Percentiles rank a stretch among this genome's conserved stretches.
Conservation (phyloP, 2,113 vertebrate genomes). For the Boleophthalmus pectinirostris region DNA sequence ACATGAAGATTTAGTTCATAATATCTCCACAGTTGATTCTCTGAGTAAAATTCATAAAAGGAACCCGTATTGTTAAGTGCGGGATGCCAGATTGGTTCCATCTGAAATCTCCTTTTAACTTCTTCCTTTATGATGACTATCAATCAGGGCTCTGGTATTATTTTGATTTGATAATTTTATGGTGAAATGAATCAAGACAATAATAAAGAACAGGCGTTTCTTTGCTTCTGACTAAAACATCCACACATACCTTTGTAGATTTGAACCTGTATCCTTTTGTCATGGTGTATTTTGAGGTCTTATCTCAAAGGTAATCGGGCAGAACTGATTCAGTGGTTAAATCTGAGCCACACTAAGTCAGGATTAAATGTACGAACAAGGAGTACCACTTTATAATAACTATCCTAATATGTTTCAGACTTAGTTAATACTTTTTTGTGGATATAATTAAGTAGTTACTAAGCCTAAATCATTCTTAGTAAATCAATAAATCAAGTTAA, state of each 20-base stretch:
- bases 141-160: conserved; percentile 49
- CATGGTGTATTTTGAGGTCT: conserved; percentile 12
- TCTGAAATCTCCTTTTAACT: conserved; percentile 42
- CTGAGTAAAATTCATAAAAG: conserved; percentile 20
- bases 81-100: conserved; percentile 41
- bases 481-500: no score
- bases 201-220: conserved; percentile 28
- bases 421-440: no score
- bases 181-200: conserved; percentile 20
- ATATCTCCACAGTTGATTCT: conserved; percentile 14
- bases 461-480: no score
- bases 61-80: conserved; percentile 4
- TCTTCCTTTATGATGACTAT: conserved; percentile 27
- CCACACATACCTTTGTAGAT: conserved; percentile 25
- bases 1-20: conserved; percentile 33
- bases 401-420: no score
- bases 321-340: not conserved
- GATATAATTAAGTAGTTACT: no score
- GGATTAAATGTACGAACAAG: not conserved
- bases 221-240: not conserved
- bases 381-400: no score
- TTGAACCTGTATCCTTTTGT: not conserved
- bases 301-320: not conserved
- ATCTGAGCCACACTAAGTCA: not conserved
- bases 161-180: conserved; percentile 27